A percentile compares a stretch with the other conserved stretches of the same genome.
phyloP scores from a whole-genome alignment of 2,888 invertebrate species.

The Achlya flavicornis region DNA sequence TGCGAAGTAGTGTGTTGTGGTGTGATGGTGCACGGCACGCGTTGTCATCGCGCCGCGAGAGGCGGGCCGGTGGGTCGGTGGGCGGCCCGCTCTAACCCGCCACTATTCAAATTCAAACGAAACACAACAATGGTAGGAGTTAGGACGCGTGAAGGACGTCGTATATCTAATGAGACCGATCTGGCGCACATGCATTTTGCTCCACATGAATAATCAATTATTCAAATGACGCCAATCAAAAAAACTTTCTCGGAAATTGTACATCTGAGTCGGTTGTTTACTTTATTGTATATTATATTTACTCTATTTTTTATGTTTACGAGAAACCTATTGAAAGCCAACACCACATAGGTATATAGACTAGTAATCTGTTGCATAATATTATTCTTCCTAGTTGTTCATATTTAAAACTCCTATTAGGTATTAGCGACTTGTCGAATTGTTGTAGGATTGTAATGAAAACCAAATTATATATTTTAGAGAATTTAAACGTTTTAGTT shows the following conservation, averaged over 20 bases:
- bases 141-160: slow-evolving; percentile 83
- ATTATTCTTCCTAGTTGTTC: slow-evolving; percentile 81
- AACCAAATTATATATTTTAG: slow-evolving; percentile 84
- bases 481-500: slow-evolving; percentile 81
- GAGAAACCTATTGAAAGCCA: slow-evolving; percentile 54
- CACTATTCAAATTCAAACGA: slow-evolving; percentile 80
- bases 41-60: slow-evolving; percentile 57
- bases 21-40: slow-evolving; percentile 27
- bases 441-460: slow-evolving; percentile 82
- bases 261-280: slow-evolving; percentile 53
- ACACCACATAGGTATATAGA: slow-evolving; percentile 63
- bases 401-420: slow-evolving; percentile 83
- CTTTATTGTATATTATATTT: slow-evolving; percentile 39
- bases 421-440: slow-evolving; percentile 76
- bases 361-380: slow-evolving; percentile 82
- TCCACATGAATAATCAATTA: slow-evolving; percentile 83
- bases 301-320: slow-evolving; percentile 41
- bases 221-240: slow-evolving; percentile 78
- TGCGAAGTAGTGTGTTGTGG: slow-evolving; percentile 24
- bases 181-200: slow-evolving; percentile 75
- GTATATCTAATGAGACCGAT: slow-evolving; percentile 78
- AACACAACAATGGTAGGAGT: slow-evolving; percentile 80
- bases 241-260: slow-evolving; percentile 64
- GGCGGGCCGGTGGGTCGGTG: slow-evolving; percentile 64
- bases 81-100: slow-evolving; percentile 67